Evolutionary conservation across 1,140 invertebrate genomes (phyloP).

Genomic region (Drosophila varians): DNA sequence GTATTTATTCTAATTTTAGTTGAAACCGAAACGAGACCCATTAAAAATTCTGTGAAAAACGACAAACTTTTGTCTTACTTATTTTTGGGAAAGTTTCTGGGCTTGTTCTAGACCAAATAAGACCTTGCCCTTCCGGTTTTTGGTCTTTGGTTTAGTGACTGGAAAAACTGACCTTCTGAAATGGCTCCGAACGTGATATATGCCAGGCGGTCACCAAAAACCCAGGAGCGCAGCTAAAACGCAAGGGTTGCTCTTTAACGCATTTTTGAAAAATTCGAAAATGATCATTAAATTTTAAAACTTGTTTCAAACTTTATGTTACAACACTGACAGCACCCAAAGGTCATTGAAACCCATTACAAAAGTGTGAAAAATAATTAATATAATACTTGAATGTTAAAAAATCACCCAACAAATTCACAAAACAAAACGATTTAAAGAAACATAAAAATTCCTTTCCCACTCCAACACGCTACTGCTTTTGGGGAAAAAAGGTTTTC

Average conservation of each 20-base stretch:
- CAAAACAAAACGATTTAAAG: conserved; percentile 4
- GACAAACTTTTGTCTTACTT: conserved; percentile 8
- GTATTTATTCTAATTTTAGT: conserved; percentile 74
- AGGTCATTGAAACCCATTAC: conserved; percentile 15
- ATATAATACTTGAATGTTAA: conserved; percentile 13
- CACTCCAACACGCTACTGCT: conserved; percentile 17
- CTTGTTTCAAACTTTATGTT: not conserved
- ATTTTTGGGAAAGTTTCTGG: conserved; percentile 47
- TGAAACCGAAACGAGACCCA: conserved; percentile 21
- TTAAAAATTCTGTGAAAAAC: conserved; percentile 36
- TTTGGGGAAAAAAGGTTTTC: conserved; percentile 50
- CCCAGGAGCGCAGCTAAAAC: conserved; percentile 20
- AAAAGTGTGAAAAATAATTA: not conserved
- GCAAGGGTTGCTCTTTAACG: no score
- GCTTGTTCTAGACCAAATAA: conserved; percentile 46
- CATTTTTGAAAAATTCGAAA: no score
- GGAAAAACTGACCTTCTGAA: conserved; percentile 48
- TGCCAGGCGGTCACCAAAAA: conserved; percentile 45
- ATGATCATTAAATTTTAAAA: no score
- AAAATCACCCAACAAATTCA: conserved; percentile 7
- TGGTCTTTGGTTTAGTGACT: not conserved
- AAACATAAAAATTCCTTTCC: conserved; percentile 5
- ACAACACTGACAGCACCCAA: not conserved
- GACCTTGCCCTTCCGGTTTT: conserved; percentile 51
- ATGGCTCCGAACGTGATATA: conserved; percentile 41